Evolutionary conservation across 2,888 invertebrate species (phyloP).

Genomic region (Xylophagus ater): DNA sequence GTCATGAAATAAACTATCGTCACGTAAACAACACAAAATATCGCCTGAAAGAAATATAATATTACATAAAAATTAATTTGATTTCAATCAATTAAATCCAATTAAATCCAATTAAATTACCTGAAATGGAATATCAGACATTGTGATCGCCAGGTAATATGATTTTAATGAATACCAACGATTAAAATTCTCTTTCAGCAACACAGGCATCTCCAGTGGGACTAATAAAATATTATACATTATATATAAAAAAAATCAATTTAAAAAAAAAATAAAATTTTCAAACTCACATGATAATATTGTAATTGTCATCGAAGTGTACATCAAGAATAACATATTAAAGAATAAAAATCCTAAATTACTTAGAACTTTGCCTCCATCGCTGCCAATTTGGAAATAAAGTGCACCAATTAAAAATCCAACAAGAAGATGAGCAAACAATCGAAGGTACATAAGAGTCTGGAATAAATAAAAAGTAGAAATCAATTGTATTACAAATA

Average conservation of each 20-base stretch:
- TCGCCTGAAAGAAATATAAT: slow-evolving; percentile 62
- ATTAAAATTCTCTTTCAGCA: slow-evolving; percentile 91
- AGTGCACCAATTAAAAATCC: slow-evolving; percentile 89
- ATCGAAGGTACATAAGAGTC: slow-evolving; percentile 90
- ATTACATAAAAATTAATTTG: slow-evolving; percentile 13
- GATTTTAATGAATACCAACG: slow-evolving; percentile 93
- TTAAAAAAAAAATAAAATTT: not conserved
- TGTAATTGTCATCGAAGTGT: slow-evolving; percentile 98
- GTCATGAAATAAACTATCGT: slow-evolving; percentile 91
- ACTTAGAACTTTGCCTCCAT: slow-evolving; percentile 90
- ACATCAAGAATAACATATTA: slow-evolving; percentile 97
- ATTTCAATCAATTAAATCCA: slow-evolving; percentile 4
- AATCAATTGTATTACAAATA: not conserved
- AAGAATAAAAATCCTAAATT: slow-evolving; percentile 96
- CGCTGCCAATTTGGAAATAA: slow-evolving; percentile 92
- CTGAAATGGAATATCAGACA: slow-evolving; percentile 97
- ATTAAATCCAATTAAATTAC: slow-evolving; percentile 49
- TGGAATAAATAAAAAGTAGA: slow-evolving; percentile 38
- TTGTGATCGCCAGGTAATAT: slow-evolving; percentile 90
- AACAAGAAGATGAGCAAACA: slow-evolving; percentile 88
- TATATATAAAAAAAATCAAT: slow-evolving; percentile 3
- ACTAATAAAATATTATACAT: slow-evolving; percentile 45
- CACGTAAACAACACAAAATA: slow-evolving; percentile 87
- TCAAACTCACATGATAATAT: slow-evolving; percentile 80
- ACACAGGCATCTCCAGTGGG: slow-evolving; percentile 90